A percentile compares a stretch with the other conserved stretches of the same genome.
Conservation (phyloP, 2,888 invertebrate genomes). For the Pyrgus malvae region DNA sequence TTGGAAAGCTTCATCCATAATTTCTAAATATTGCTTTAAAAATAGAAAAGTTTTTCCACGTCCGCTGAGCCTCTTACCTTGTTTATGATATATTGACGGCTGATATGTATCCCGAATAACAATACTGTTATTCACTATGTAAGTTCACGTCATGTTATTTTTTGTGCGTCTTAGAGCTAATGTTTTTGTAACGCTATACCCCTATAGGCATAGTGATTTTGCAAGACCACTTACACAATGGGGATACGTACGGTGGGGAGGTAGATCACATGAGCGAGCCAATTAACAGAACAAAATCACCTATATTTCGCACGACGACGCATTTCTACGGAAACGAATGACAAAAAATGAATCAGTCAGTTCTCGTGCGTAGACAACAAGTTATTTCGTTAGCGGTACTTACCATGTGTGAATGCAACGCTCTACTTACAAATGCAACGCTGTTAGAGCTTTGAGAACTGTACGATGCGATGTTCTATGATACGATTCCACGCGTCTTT, state of each 20-base stretch:
- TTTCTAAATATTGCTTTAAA: neutral
- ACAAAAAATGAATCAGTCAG: slow-evolving; percentile 59
- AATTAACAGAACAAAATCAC: slow-evolving; percentile 25
- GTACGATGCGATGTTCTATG: too few relatives aligned
- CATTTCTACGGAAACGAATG: slow-evolving; percentile 51
- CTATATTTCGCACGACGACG: slow-evolving; percentile 45
- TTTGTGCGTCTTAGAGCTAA: slow-evolving; percentile 1
- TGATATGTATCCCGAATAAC: neutral
- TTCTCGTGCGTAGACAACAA: slow-evolving; percentile 59
- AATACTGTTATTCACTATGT: neutral
- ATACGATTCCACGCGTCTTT: too few relatives aligned
- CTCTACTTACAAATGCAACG: slow-evolving; percentile 58
- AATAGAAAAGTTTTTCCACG: neutral
- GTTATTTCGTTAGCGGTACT: slow-evolving; percentile 49
- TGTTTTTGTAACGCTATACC: slow-evolving; percentile 3
- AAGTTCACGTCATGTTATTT: neutral
- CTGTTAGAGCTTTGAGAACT: too few relatives aligned
- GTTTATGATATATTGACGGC: neutral
- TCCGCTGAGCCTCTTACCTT: neutral
- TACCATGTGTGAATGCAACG: slow-evolving; percentile 72
- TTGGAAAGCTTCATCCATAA: neutral
- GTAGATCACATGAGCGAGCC: slow-evolving; percentile 23
- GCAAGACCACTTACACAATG: slow-evolving; percentile 15
- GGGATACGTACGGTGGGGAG: neutral
- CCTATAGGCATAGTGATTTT: slow-evolving; percentile 8